Evolutionary conservation across 2,888 invertebrate genomes (phyloP), one percentile per base, ranked within the genome.

Genomic region (Cepaea hortensis): DNA sequence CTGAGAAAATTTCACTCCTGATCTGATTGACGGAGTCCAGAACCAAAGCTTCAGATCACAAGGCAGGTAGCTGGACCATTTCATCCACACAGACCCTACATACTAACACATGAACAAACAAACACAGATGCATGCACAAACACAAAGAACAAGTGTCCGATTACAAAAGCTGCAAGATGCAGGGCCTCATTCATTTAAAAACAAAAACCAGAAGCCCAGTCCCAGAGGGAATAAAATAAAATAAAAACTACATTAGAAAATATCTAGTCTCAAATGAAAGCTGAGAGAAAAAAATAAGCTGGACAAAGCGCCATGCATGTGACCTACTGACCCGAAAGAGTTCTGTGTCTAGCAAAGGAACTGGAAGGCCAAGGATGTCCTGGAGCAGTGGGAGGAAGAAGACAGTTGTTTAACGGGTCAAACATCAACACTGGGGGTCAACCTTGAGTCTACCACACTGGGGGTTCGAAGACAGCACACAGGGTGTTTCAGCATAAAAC

Each of bases 331-430:
- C 93, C 93, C 91, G 90, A 90, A 93, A 94, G 90, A 92, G 90
- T 85, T 92, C 91, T 87, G 93, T 92, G 87, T 94, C 93, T 87
- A 94, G 91, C 46, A 94, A 91, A 81, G 94, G 92, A 84, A 92
- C 90, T 46, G 94, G 94, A 68, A 94, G 90, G 86, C 93, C 93
- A 70, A 91, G 90, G 82, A 93, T 91, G 87, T 94, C 94, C 94
- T 94, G 90, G 82, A 85, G 89, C 87, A 86, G 88, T 85, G n/a
- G 35, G 23, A 77, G 77, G 61, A 76, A 76, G 48, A 76, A 76
- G 13, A 23, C 46, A 13, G 87, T 68, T 48, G 76, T 55, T 23
- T 18, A 62, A 15, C 4, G 55, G 50, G 73, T 68, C 72, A 80
- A 20, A 46, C 23, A 72, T 23, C 72, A 72, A 20, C 73, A 73